Evolutionary conservation across 2,113 vertebrate species (phyloP).

Genomic region (Gulo gulo): DNA sequence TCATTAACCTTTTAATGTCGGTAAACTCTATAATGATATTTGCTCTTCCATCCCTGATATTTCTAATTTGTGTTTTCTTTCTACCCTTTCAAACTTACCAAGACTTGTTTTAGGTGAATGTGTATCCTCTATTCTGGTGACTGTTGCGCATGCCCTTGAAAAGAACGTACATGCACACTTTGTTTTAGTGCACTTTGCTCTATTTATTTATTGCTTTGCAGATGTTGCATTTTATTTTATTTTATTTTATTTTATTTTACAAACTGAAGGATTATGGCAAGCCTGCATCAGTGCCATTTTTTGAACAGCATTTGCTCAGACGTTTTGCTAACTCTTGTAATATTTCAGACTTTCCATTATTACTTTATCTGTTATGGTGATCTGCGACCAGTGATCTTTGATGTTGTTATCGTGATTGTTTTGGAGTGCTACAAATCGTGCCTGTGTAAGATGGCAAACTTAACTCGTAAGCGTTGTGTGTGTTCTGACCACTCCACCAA

Average conservation of each 20-base stretch:
- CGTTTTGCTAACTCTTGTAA: neutral
- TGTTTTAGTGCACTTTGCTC: neutral
- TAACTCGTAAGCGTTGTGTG: neutral
- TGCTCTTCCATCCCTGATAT: neutral
- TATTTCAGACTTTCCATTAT: neutral
- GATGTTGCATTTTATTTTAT: neutral
- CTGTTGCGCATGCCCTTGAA: neutral
- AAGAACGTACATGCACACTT: neutral
- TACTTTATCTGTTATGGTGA: neutral
- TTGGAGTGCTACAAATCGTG: neutral
- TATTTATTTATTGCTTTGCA: neutral
- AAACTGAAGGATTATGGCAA: neutral
- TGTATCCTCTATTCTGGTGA: neutral
- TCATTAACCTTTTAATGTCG: neutral
- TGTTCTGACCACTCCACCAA: neutral
- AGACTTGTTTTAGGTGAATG: neutral
- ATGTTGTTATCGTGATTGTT: neutral
- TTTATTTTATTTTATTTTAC: neutral
- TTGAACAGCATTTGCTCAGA: neutral
- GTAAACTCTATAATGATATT: neutral
- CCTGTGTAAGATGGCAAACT: neutral
- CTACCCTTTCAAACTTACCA: neutral
- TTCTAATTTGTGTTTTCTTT: neutral
- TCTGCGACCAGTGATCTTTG: neutral
- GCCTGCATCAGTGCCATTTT: too few relatives aligned